Percentiles rank a stretch among this genome's conserved stretches.
Conservation (phyloP, 2,888 invertebrate genomes). For the Scelioninae gen. 1 region DNA sequence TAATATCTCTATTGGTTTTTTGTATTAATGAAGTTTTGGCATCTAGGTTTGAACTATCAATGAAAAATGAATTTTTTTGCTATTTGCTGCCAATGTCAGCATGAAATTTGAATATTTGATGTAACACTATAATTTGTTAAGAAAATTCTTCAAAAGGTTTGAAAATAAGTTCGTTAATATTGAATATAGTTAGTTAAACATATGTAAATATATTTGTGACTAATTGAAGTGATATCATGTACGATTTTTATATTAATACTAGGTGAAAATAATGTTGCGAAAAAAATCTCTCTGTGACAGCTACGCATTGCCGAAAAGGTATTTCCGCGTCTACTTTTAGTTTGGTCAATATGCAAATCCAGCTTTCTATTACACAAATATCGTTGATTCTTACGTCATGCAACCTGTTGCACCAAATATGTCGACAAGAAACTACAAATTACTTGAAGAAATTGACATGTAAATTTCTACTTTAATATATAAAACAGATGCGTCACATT, state of each 20-base stretch:
- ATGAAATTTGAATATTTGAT: too few species aligned
- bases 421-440: conserved; percentile 42
- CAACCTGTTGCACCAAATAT: conserved; percentile 58
- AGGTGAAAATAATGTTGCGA: background rate
- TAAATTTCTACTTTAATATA: conserved; percentile 21
- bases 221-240: too few species aligned
- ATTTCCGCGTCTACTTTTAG: conserved; percentile 44
- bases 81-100: background rate
- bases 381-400: conserved; percentile 36
- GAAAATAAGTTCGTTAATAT: too few species aligned
- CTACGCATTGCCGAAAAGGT: conserved; percentile 25
- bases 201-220: background rate
- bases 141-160: too few species aligned
- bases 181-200: background rate
- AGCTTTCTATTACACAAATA: conserved; percentile 60
- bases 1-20: conserved; percentile 20
- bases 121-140: too few species aligned
- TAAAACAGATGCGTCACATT: conserved; percentile 16
- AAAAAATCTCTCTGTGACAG: conserved; percentile 11
- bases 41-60: background rate
- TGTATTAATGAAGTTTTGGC: background rate
- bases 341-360: conserved; percentile 50
- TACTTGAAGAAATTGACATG: conserved; percentile 40
- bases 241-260: background rate
- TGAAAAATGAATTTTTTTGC: background rate